Conservation (phyloP, 2,113 vertebrate genomes). For the Chinchilla lanigera region DNA sequence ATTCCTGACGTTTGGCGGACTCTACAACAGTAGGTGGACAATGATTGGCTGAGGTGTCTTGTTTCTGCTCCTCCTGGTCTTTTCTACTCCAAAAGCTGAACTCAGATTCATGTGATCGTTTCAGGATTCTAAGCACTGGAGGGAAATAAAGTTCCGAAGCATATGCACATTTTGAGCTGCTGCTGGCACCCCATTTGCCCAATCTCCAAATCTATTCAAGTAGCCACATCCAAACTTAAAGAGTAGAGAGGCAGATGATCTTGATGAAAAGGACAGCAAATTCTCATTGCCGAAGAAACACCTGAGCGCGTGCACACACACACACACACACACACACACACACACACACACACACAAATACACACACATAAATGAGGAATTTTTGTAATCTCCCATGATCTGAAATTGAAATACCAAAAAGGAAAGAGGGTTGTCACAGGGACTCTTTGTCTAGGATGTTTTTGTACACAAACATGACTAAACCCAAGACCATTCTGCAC, state of each 20-base stretch:
- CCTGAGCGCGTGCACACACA: background rate
- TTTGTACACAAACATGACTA: background rate
- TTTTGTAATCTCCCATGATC: background rate
- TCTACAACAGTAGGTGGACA: background rate
- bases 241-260: background rate
- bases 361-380: background rate
- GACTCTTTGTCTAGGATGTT: background rate
- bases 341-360: background rate
- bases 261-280: background rate
- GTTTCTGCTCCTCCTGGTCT: background rate
- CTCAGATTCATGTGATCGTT: background rate
- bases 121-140: background rate
- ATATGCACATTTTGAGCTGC: background rate
- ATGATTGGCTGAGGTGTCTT: background rate
- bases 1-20: background rate
- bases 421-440: background rate
- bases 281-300: background rate
- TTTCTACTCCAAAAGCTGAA: background rate
- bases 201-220: background rate
- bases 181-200: background rate
- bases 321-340: too few relatives aligned
- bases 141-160: background rate
- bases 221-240: background rate
- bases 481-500: background rate
- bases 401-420: background rate